phyloP scores from a whole-genome alignment of 1,140 invertebrate genomes.

The Brachionus manjavacas region DNA sequence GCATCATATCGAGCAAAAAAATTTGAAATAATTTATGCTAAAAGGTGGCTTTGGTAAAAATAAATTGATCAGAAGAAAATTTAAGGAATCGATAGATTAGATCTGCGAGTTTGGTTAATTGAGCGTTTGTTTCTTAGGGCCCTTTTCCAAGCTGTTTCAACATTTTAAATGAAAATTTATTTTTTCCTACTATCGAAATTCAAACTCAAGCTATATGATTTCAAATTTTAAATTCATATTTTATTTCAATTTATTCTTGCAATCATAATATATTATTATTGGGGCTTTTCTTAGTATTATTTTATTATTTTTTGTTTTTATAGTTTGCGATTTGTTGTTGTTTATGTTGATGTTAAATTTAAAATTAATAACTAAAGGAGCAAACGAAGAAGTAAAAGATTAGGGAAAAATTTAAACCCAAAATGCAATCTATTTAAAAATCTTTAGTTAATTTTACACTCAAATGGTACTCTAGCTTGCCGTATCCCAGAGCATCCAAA shows the following conservation, averaged over 20 bases:
- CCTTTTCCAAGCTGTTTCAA: background rate
- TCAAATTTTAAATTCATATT: conserved; percentile 26
- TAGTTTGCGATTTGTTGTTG: conserved; percentile 20
- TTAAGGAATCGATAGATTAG: background rate
- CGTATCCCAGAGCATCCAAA: background rate
- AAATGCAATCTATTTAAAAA: background rate
- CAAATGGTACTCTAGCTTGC: background rate
- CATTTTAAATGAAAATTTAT: background rate
- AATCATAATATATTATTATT: conserved; percentile 23
- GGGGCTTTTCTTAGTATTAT: background rate
- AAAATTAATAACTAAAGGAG: conserved; percentile 13
- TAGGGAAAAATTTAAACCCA: background rate
- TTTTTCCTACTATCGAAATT: background rate
- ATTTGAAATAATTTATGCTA: background rate
- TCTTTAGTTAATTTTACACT: background rate
- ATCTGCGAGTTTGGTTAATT: background rate
- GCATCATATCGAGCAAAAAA: background rate
- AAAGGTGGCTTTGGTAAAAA: background rate
- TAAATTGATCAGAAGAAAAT: background rate
- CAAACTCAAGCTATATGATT: background rate
- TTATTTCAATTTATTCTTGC: conserved; percentile 21
- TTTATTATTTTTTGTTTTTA: conserved; percentile 28
- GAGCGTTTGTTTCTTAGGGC: background rate
- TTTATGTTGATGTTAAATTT: conserved; percentile 22
- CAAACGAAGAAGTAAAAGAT: background rate